Percentiles rank a stretch among this genome's conserved stretches.
phyloP scores from a whole-genome alignment of 2,113 vertebrate genomes.

The Gymnocephalus cernua region DNA sequence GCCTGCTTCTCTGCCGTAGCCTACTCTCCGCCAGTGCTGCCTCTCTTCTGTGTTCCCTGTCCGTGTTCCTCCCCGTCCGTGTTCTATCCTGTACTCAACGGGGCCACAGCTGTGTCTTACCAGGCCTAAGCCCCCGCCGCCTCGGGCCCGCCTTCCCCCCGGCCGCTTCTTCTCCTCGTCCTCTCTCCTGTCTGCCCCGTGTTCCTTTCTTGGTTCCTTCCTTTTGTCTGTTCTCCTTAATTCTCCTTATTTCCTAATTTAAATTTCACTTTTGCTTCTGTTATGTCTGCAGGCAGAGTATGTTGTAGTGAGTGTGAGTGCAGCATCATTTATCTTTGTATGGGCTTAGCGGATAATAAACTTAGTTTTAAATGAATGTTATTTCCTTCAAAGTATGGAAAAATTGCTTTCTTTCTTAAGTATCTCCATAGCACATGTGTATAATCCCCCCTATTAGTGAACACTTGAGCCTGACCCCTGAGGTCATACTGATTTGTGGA shows the following conservation, averaged over 20 bases:
- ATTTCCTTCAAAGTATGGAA: constrained; percentile 18
- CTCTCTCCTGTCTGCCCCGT: no score
- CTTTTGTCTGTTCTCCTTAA: no score
- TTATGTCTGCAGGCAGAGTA: constrained; percentile 7
- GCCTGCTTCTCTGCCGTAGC: no score
- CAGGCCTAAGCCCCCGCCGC: no score
- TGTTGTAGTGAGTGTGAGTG: constrained; percentile 3
- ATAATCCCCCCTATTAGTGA: constrained; percentile 37
- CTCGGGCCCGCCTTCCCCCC: no score
- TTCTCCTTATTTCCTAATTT: constrained; percentile 14
- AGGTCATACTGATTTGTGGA: constrained; percentile 34
- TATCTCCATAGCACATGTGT: not conserved
- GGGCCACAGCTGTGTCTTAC: no score
- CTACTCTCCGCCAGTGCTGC: no score
- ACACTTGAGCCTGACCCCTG: constrained; percentile 35
- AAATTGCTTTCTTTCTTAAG: not conserved
- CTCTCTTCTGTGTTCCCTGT: no score
- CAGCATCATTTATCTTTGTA: constrained; percentile 40
- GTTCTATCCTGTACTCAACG: no score
- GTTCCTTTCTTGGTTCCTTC: no score
- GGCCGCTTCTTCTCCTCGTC: no score
- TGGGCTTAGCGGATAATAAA: constrained; percentile 35
- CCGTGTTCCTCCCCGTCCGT: no score
- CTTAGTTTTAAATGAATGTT: constrained; percentile 33
- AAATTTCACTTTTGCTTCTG: constrained; percentile 11